Evolutionary conservation across 2,888 invertebrate genomes (phyloP), one percentile per base, ranked within the genome.

Genomic region (Brassicogethes aeneus): DNA sequence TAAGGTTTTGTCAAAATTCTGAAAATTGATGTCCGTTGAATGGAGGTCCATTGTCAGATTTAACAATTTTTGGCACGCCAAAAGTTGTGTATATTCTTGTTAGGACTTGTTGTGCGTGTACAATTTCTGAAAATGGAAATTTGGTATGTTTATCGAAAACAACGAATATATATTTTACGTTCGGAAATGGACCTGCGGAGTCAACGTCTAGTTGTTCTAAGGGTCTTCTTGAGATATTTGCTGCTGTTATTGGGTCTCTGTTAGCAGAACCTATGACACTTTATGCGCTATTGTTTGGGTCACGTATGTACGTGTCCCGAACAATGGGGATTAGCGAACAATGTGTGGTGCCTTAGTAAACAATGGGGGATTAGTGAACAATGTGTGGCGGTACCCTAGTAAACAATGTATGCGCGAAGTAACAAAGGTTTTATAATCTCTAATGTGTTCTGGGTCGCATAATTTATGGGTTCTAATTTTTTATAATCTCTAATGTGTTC

Each of bases 1-100:
- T 36, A 8, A 23, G 17, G 3, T 32, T 34, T 12, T 39, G n/a
- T 34, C 41, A 13, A 13, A 33, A 45, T 2, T 40, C 34, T 37
- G 15, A 40, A 16, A 47, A 42, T 7, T 48, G 37, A 16, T 33
- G 31, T 12, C 44, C 32, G 16, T 37, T 43, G 15, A 47, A 49
- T 8, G 49, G 47, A 8, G 40, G 46, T 2, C 41, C 46, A 39
- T 46, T 46, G 35, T 46, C 46, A 33, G 41, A 39, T 34, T 43
- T 39, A 2, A 45, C 12, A 7, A 16, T 32, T n/a, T 8, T 34
- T 33, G 43, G 43, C 10, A 43, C 30, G 12, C 46, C 43, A 34
- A 41, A 41, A 10, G 32, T 17, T 2, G 40, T 31, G 37, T 39
- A 44, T 3, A 34, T 30, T 15, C 41, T 44, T 12, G 39, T 34